These are phyloP conservation scores for Nephila pilipes DNA, from an alignment of 1,140 invertebrate species.

Conservation along the genomic window DNA sequence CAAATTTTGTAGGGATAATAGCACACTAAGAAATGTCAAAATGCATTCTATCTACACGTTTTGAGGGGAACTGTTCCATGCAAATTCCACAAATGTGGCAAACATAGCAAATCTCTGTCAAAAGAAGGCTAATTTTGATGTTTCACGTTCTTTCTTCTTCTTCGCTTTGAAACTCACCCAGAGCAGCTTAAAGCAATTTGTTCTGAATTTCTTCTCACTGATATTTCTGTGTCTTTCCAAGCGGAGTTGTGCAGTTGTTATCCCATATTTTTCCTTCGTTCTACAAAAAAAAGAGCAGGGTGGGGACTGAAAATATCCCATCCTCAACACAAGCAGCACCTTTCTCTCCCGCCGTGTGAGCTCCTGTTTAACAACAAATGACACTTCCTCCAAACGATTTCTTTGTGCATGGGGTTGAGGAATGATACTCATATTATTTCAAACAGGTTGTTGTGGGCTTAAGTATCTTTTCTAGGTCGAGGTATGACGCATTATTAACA, in stretches of 20 bases:
- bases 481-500: neutral
- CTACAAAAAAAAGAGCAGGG: neutral
- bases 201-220: constrained; percentile 29
- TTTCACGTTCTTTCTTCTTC: constrained; percentile 3
- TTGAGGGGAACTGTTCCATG: neutral
- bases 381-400: neutral
- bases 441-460: neutral
- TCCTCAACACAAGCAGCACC: neutral
- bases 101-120: neutral
- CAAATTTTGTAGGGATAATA: neutral
- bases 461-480: neutral
- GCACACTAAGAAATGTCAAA: neutral
- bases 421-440: constrained; percentile 17
- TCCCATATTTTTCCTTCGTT: constrained; percentile 13
- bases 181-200: constrained; percentile 45
- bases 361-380: constrained; percentile 16
- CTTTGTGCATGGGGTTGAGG: neutral
- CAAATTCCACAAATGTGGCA: neutral
- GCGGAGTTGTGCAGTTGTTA: constrained; percentile 25
- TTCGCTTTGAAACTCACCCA: constrained; percentile 11
- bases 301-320: constrained; percentile 27
- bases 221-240: neutral
- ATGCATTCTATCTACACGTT: too few relatives aligned
- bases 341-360: neutral
- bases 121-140: neutral